A percentile compares a stretch with the other conserved stretches of the same genome.
Evolutionary conservation across 1,140 invertebrate genomes (phyloP).

Genomic region (Ptiloglossa arizonensis): DNA sequence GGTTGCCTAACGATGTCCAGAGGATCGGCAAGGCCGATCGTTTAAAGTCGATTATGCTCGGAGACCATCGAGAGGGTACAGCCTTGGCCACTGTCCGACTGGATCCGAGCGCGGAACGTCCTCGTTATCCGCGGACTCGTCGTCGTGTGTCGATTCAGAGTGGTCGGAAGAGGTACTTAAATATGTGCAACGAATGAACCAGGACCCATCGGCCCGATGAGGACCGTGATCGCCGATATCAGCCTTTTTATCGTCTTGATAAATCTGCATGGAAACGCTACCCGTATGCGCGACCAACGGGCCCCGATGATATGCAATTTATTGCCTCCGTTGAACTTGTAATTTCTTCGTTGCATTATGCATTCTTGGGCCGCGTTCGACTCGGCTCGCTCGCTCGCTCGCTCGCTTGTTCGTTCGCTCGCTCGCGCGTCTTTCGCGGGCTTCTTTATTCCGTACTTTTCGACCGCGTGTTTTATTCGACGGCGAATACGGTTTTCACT

Average conservation of each 20-base stretch:
- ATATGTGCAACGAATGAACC: constrained; percentile 53
- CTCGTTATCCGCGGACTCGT: constrained; percentile 59
- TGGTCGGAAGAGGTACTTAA: constrained; percentile 51
- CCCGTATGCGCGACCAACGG: background rate
- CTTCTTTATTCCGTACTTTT: constrained; percentile 37
- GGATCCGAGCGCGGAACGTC: constrained; percentile 54
- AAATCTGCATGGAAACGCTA: constrained; percentile 47
- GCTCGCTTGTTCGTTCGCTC: no score
- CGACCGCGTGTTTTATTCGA: background rate
- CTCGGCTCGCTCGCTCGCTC: no score
- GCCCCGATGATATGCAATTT: constrained; percentile 48
- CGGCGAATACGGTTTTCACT: background rate
- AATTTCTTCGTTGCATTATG: constrained; percentile 46
- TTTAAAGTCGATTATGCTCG: constrained; percentile 67
- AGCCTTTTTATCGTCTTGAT: constrained; percentile 49
- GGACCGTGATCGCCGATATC: constrained; percentile 45
- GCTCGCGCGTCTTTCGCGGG: constrained; percentile 15
- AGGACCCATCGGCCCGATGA: constrained; percentile 35
- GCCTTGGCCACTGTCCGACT: constrained; percentile 49
- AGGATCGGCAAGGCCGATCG: constrained; percentile 62
- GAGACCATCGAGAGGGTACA: constrained; percentile 39
- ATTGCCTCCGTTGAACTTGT: constrained; percentile 45
- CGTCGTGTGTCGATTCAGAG: constrained; percentile 40
- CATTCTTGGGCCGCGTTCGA: background rate
- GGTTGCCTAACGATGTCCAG: constrained; percentile 60